Percentiles rank a stretch among this genome's conserved stretches.
These are phyloP conservation scores for Fukomys damarensis DNA, from an alignment of 2,113 vertebrate species.

Conservation along the genomic window DNA sequence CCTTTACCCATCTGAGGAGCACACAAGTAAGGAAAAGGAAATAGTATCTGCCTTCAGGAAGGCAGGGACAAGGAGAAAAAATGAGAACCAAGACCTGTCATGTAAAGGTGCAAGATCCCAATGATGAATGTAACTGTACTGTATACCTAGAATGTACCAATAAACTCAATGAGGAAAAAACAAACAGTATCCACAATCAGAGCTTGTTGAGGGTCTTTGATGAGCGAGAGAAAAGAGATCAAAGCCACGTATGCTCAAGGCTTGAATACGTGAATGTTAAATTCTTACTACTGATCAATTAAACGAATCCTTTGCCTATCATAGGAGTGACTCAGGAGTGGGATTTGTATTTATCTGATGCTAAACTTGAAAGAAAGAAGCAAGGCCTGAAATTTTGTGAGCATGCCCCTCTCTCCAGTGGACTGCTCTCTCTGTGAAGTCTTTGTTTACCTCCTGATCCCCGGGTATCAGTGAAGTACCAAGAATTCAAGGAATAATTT, in stretches of 20 bases:
- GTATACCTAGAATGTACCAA: too few species aligned
- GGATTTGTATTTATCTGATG: constrained; percentile 17
- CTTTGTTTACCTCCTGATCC: neutral
- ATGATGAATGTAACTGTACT: too few species aligned
- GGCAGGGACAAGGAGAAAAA: too few species aligned
- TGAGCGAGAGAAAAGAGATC: neutral
- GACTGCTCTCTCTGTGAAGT: neutral
- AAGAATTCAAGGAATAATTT: neutral
- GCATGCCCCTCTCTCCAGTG: neutral
- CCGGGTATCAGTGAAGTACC: neutral
- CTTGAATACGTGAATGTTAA: neutral
- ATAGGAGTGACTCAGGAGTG: neutral
- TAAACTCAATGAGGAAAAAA: too few species aligned
- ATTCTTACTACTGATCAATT: neutral
- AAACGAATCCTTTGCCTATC: neutral
- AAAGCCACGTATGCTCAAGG: neutral
- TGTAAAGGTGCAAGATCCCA: too few species aligned
- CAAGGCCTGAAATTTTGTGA: neutral
- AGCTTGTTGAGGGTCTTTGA: neutral
- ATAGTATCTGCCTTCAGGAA: too few species aligned
- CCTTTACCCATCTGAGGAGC: neutral
- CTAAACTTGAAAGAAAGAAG: constrained; percentile 27
- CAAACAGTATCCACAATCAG: neutral
- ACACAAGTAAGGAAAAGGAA: neutral
- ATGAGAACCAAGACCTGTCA: too few species aligned